phyloP scores from a whole-genome alignment of 2,797 vertebrate genomes.

The Centropyge bicolor region DNA sequence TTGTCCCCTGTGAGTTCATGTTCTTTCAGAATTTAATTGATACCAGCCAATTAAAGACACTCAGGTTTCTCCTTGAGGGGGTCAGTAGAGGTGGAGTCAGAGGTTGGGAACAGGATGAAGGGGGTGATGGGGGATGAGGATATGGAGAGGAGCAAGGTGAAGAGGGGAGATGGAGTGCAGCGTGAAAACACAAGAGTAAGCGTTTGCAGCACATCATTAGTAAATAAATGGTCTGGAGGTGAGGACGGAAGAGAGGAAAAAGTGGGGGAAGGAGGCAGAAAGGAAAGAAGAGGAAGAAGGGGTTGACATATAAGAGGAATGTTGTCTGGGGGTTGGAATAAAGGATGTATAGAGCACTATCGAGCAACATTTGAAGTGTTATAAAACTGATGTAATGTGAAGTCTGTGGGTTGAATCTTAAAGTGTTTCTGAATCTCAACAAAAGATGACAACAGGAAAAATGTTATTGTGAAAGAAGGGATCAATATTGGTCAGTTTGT shows the following conservation, averaged over 20 bases:
- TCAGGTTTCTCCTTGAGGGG: slow-evolving; percentile 76
- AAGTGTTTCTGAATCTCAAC: neutral
- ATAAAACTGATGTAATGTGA: neutral
- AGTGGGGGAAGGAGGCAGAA: slow-evolving; percentile 7
- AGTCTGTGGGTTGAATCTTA: neutral
- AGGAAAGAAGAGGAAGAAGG: slow-evolving; percentile 11
- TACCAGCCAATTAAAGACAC: slow-evolving; percentile 81
- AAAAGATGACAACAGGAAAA: neutral
- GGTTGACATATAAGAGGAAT: slow-evolving; percentile 17
- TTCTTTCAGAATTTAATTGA: slow-evolving; percentile 82
- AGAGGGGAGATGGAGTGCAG: slow-evolving; percentile 48
- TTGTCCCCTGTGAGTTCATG: slow-evolving; percentile 59
- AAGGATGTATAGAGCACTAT: neutral
- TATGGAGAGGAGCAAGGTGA: slow-evolving; percentile 44
- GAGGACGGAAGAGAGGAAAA: slow-evolving; percentile 24
- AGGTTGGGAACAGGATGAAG: slow-evolving; percentile 41
- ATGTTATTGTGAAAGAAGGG: neutral
- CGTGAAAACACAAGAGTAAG: slow-evolving; percentile 75
- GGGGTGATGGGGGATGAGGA: slow-evolving; percentile 26
- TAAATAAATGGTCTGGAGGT: slow-evolving; percentile 67
- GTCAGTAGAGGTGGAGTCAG: slow-evolving; percentile 57
- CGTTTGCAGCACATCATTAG: slow-evolving; percentile 79
- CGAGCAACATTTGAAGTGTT: neutral
- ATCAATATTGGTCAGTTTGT: slow-evolving; percentile 4
- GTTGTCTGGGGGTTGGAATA: slow-evolving; percentile 17